Conservation (phyloP, 1,140 invertebrate species). For the Zelostemma sp. region DNA sequence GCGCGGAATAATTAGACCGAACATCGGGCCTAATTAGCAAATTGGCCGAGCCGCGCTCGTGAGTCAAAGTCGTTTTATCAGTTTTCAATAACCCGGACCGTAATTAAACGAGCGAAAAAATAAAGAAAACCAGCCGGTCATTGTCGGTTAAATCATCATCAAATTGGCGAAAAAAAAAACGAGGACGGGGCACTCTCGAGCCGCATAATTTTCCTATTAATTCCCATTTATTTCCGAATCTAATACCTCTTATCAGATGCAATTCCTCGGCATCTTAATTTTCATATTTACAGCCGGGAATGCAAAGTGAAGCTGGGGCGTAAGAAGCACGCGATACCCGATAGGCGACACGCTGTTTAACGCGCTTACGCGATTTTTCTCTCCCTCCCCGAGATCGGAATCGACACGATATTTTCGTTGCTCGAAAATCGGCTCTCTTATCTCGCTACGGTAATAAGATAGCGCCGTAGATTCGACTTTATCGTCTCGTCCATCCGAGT, state of each 20-base stretch:
- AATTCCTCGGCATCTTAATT: constrained; percentile 35
- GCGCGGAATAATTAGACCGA: constrained; percentile 59
- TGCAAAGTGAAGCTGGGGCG: constrained; percentile 18
- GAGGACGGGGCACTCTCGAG: neutral
- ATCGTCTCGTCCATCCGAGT: constrained; percentile 25
- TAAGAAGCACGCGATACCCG: constrained; percentile 26
- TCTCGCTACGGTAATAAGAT: constrained; percentile 21
- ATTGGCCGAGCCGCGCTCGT: constrained; percentile 43
- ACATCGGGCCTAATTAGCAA: constrained; percentile 59
- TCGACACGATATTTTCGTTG: constrained; percentile 1
- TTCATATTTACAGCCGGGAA: constrained; percentile 26
- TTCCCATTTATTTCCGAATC: neutral
- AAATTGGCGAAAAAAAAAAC: too few relatives aligned
- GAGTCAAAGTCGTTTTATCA: neutral
- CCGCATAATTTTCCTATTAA: too few relatives aligned
- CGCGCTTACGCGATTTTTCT: constrained; percentile 16
- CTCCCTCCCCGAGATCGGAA: too few relatives aligned
- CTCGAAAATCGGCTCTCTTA: constrained; percentile 12
- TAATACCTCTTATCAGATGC: constrained; percentile 20
- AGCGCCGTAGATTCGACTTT: constrained; percentile 26
- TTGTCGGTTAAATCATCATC: constrained; percentile 12
- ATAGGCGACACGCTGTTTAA: constrained; percentile 9
- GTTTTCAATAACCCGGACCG: neutral
- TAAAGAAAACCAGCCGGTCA: constrained; percentile 9
- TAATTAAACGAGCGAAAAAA: constrained; percentile 3